These are phyloP conservation scores for Pycnonotus jocosus DNA, from an alignment of 2,113 vertebrate genomes.

Conservation along the genomic window DNA sequence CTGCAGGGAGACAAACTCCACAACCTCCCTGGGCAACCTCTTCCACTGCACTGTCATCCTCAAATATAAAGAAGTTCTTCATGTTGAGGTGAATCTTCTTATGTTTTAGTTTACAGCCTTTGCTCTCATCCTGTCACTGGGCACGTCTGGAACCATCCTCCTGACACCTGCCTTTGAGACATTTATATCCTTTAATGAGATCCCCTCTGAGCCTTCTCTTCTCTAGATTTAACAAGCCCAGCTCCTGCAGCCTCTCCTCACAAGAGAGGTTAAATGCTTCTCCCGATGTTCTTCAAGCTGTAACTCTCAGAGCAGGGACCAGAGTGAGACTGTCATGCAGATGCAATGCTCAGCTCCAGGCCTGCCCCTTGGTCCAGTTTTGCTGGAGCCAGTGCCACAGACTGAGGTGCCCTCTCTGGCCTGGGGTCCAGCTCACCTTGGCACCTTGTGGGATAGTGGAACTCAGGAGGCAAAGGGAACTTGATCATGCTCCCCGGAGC, in stretches of 20 bases:
- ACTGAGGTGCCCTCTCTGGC: background rate
- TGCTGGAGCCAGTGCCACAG: background rate
- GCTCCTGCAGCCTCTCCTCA: background rate
- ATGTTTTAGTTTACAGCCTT: background rate
- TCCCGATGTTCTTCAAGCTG: background rate
- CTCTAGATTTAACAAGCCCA: background rate
- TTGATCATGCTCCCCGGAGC: background rate
- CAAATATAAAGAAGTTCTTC: background rate
- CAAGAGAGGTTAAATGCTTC: background rate
- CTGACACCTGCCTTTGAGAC: background rate
- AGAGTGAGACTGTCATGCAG: background rate
- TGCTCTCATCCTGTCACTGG: background rate
- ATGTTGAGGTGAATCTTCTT: background rate
- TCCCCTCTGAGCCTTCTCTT: background rate
- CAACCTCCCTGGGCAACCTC: background rate
- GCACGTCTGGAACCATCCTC: background rate
- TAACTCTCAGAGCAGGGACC: background rate
- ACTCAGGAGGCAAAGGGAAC: background rate
- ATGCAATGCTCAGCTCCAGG: background rate
- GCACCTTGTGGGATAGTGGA: fast-evolving
- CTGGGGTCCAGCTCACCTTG: background rate
- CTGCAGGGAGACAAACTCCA: background rate
- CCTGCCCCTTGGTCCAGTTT: background rate
- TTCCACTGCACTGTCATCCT: background rate
- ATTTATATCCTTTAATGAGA: background rate